Percentiles rank a stretch among this genome's conserved stretches.
Conservation (phyloP, 2,113 vertebrate genomes). For the Talpa occidentalis region DNA sequence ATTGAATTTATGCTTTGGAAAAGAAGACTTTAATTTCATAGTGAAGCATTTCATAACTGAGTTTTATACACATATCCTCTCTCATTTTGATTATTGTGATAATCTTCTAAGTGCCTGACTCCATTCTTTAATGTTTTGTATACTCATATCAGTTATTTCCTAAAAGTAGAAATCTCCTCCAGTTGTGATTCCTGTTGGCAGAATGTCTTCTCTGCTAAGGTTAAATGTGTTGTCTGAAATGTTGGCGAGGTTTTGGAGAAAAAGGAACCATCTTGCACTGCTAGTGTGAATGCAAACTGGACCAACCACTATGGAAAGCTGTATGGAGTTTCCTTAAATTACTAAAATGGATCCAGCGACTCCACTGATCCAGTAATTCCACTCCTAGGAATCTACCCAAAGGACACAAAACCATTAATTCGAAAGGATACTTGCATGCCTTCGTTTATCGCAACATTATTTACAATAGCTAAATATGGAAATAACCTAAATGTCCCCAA, state of each 20-base stretch:
- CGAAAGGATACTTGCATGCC: neutral
- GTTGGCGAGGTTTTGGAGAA: neutral
- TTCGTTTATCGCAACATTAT: neutral
- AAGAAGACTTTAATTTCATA: neutral
- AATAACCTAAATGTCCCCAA: neutral
- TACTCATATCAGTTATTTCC: neutral
- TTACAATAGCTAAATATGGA: neutral
- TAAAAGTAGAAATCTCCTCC: neutral
- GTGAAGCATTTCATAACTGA: constrained; percentile 7
- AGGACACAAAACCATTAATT: neutral
- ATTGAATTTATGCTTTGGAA: neutral
- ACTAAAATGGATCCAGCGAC: neutral
- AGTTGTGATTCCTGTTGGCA: neutral
- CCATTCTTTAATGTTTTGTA: neutral
- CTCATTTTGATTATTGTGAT: constrained; percentile 17
- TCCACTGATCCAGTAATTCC: neutral
- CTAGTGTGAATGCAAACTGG: neutral
- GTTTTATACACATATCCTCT: neutral
- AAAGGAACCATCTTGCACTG: neutral
- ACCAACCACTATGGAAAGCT: neutral
- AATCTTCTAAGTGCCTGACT: neutral
- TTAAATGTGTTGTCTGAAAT: neutral
- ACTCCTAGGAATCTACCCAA: neutral
- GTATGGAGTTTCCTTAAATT: neutral
- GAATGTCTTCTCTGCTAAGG: neutral